Percentiles rank a stretch among this genome's conserved stretches.
Conservation (phyloP, 2,888 invertebrate species). For the Dasypolia templi region DNA sequence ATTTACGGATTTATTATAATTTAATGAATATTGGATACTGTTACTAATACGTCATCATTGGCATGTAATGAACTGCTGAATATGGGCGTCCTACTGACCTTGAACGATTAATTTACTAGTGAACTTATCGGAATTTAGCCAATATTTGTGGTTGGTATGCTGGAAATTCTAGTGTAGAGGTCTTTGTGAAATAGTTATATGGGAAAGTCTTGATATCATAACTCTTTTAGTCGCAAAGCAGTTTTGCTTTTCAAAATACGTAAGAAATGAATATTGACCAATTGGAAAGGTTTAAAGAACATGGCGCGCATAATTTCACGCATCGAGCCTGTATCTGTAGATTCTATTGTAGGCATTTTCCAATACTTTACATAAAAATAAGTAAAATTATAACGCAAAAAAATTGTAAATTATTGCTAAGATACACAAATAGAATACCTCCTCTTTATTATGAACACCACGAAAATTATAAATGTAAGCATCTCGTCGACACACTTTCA, state of each 20-base stretch:
- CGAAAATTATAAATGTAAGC: background rate
- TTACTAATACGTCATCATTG: constrained; percentile 23
- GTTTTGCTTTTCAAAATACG: too few species aligned
- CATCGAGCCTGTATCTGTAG: too few species aligned
- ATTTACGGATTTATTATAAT: constrained; percentile 1
- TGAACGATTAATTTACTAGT: constrained; percentile 3
- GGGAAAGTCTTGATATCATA: background rate
- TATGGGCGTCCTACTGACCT: constrained; percentile 39
- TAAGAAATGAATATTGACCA: too few species aligned
- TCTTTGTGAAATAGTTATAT: background rate
- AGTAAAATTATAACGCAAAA: too few species aligned
- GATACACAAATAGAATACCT: too few species aligned
- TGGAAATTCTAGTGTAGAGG: background rate
- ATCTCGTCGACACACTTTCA: background rate
- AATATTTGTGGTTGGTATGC: background rate
- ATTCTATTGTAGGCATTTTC: too few species aligned
- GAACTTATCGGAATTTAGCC: constrained; percentile 11
- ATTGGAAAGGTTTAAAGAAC: too few species aligned
- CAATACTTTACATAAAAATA: too few species aligned
- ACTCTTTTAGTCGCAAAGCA: background rate
- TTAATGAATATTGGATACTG: constrained; percentile 19
- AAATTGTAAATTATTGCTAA: too few species aligned
- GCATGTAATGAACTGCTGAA: background rate
- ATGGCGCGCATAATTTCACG: too few species aligned
- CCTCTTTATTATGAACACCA: too few species aligned